Evolutionary conservation across 2,797 vertebrate genomes (phyloP).

Genomic region (Phaenicophaeus curvirostris): DNA sequence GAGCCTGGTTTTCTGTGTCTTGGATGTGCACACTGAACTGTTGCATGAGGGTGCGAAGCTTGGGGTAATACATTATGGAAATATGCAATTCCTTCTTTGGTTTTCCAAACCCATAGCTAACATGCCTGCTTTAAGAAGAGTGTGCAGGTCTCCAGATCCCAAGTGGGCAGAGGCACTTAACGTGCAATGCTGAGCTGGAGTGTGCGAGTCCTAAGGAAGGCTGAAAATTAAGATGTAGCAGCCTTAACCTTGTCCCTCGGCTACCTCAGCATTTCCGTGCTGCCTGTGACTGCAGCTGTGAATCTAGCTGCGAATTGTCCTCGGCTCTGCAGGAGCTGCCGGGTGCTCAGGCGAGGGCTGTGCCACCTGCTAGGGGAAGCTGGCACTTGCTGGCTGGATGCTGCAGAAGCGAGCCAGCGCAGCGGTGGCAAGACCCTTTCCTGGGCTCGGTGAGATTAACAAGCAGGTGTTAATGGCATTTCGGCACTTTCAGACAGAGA

Average conservation of each 20-base stretch:
- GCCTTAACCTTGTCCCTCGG: accelerated
- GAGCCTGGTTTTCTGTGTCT: not conserved
- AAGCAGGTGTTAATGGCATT: not conserved
- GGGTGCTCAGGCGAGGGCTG: accelerated
- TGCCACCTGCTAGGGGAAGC: not conserved
- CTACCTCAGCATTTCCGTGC: not conserved
- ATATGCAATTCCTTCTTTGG: not conserved
- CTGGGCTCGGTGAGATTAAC: accelerated
- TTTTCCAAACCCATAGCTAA: not conserved
- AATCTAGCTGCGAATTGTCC: accelerated
- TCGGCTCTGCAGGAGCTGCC: not conserved
- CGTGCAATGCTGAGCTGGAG: accelerated
- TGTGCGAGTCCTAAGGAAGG: not conserved
- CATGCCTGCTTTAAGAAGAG: not conserved
- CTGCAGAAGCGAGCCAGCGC: not conserved
- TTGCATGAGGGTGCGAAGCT: not conserved
- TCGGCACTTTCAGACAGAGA: accelerated
- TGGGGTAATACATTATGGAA: not conserved
- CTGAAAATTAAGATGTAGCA: not conserved
- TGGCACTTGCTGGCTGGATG: accelerated
- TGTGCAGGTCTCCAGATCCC: not conserved
- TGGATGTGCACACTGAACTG: not conserved
- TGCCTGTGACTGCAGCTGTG: not conserved
- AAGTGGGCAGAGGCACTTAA: not conserved
- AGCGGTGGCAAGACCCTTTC: accelerated